A percentile compares a stretch with the other conserved stretches of the same genome.
These are phyloP conservation scores for Avahi laniger DNA, from an alignment of 2,797 vertebrate genomes.

Conservation along the genomic window DNA sequence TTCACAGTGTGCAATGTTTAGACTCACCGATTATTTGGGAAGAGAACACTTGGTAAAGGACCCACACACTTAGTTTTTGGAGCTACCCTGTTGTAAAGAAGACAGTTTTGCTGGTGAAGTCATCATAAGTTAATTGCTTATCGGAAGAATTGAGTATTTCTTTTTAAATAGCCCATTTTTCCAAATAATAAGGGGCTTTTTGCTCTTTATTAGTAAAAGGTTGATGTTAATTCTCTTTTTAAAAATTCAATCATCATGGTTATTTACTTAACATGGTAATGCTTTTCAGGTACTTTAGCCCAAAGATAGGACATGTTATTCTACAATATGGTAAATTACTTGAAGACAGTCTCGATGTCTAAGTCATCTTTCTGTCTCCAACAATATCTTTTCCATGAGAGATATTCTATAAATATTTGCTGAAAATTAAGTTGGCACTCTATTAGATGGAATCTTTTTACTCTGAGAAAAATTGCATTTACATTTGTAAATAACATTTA, in stretches of 20 bases:
- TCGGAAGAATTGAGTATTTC: conserved; percentile 18
- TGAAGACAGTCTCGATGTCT: neutral
- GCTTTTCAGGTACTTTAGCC: neutral
- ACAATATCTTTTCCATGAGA: neutral
- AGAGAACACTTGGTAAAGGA: neutral
- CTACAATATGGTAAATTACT: neutral
- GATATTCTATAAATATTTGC: neutral
- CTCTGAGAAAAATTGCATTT: neutral
- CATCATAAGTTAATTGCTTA: conserved; percentile 7
- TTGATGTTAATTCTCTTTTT: neutral
- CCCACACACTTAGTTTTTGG: neutral
- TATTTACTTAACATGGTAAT: conserved; percentile 18
- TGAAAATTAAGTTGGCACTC: neutral
- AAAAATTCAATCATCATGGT: neutral
- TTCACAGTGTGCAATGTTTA: neutral
- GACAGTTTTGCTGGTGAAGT: neutral
- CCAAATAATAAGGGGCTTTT: neutral
- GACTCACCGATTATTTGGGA: neutral
- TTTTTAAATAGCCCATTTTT: conserved; percentile 21
- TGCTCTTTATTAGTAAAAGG: neutral
- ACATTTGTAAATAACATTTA: neutral
- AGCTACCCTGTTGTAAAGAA: neutral
- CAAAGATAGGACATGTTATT: neutral
- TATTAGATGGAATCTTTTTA: conserved; percentile 44
- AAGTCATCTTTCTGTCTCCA: neutral